Base-by-base conservation (phyloP, 2,113 vertebrate genomes). In the Prolemur simus region DNA sequence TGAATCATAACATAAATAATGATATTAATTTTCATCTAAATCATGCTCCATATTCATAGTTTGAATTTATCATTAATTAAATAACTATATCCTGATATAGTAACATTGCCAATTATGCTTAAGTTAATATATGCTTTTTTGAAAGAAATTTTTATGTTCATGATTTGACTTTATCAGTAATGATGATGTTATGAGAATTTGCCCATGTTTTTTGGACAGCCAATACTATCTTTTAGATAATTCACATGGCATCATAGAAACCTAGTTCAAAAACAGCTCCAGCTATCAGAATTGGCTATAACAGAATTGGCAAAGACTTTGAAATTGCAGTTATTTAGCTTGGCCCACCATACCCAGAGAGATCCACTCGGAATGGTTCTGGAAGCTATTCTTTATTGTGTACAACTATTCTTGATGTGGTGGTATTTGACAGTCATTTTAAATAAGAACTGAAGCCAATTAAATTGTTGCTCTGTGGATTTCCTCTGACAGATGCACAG, bases 21-120 rank as follows among this genome's bases (percentile, higher is more conserved):
- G 27, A 52, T 91, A 91, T 94, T 97, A 97, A 93, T 89, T 86
- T 95, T 93, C 96, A 98, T 97, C 94, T 95, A 88, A 96, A 96
- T 87, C 96, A 97, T 96, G 9, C 15, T 95, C 14, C 96, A 97
- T 98, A 56, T 34, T 92, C 95, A 97, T 91, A 90, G 60, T 81
- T 81, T 94, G 95, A 91, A 92, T 69, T 71, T 96, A 34, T 92
- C 96, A 96, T 96, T 90, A 97, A 97, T 94, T 78, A 96, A 97
- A 91, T 94, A 97, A 73, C 69, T 69, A 8, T 83, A 85, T 74
- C 74, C 11, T 92, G 60, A 15, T 96, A 84, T 86, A 63, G 27
- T 34, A 86, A 39, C 17, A 73, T 77, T 95, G 27, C 52, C 60
- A 81, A 63, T 89, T 92, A 66, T 96, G 23, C 25, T 93, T 5